Conservation (phyloP, 2,888 invertebrate species). For the Coelinius sp. region DNA sequence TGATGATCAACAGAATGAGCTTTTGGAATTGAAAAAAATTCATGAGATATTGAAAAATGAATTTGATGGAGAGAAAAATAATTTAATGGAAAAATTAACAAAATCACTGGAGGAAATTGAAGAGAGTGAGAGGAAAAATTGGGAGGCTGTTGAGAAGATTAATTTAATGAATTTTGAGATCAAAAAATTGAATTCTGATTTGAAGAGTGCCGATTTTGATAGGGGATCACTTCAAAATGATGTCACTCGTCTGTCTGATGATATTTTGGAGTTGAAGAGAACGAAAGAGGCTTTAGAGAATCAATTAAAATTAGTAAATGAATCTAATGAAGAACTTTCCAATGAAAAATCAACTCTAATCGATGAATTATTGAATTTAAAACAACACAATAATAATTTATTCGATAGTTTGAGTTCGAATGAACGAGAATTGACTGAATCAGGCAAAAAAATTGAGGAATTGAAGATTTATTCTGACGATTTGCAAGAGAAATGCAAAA, state of each 20-base stretch:
- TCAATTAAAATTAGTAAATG: background rate
- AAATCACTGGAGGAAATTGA: background rate
- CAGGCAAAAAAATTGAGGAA: background rate
- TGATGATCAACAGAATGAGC: conserved; percentile 27
- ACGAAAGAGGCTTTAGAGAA: background rate
- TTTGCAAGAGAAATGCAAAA: conserved; percentile 25
- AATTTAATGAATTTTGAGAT: background rate
- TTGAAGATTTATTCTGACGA: background rate
- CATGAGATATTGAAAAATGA: conserved; percentile 23
- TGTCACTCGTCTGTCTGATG: background rate
- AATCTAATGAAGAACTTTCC: background rate
- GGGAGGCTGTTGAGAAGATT: background rate
- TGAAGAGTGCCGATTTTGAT: background rate
- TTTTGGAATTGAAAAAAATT: conserved; percentile 1
- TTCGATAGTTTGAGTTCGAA: background rate
- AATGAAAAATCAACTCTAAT: background rate
- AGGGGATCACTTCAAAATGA: background rate
- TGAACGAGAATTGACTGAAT: background rate
- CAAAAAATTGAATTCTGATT: background rate
- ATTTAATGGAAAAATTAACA: background rate
- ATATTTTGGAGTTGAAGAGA: conserved; percentile 24
- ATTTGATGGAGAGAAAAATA: conserved; percentile 7
- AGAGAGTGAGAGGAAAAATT: background rate
- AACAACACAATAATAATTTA: background rate
- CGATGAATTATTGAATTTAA: background rate